Conservation (phyloP, 1,140 invertebrate species). For the Drosophila orosa region DNA sequence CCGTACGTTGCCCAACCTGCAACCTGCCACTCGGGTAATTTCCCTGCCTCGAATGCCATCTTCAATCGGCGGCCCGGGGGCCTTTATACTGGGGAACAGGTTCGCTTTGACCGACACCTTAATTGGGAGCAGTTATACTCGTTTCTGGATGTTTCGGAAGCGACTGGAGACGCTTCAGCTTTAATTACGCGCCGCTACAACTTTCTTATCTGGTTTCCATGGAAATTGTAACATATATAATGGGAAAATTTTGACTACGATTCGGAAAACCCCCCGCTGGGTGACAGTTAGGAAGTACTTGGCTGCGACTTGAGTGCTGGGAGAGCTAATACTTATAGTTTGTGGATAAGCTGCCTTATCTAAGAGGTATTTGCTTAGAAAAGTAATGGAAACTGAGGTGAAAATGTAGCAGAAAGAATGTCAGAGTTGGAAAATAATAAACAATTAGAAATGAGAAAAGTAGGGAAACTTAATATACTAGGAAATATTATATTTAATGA, state of each 20-base stretch:
- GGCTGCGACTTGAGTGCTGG: neutral
- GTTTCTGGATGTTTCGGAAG: slow-evolving; percentile 74
- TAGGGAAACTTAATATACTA: neutral
- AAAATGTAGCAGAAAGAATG: neutral
- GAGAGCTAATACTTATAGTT: neutral
- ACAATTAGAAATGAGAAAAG: neutral
- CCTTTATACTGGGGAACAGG: slow-evolving; percentile 47
- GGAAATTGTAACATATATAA: slow-evolving; percentile 39
- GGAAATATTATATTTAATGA: neutral
- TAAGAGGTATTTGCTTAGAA: neutral
- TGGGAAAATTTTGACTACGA: slow-evolving; percentile 28
- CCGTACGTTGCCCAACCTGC: slow-evolving; percentile 49
- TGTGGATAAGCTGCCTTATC: neutral
- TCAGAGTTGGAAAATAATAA: neutral
- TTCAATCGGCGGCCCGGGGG: neutral
- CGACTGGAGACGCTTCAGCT: slow-evolving; percentile 33
- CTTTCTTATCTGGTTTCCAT: slow-evolving; percentile 64
- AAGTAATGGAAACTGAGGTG: neutral
- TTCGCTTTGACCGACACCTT: slow-evolving; percentile 74
- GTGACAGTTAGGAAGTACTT: slow-evolving; percentile 2
- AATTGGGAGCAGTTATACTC: slow-evolving; percentile 74
- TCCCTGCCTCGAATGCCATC: slow-evolving; percentile 29
- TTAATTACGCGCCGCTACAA: slow-evolving; percentile 63
- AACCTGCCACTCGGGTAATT: slow-evolving; percentile 50
- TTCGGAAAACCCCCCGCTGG: slow-evolving; percentile 7